These are phyloP conservation scores for Spodoptera exigua DNA, from an alignment of 2,888 invertebrate species.

Conservation along the genomic window DNA sequence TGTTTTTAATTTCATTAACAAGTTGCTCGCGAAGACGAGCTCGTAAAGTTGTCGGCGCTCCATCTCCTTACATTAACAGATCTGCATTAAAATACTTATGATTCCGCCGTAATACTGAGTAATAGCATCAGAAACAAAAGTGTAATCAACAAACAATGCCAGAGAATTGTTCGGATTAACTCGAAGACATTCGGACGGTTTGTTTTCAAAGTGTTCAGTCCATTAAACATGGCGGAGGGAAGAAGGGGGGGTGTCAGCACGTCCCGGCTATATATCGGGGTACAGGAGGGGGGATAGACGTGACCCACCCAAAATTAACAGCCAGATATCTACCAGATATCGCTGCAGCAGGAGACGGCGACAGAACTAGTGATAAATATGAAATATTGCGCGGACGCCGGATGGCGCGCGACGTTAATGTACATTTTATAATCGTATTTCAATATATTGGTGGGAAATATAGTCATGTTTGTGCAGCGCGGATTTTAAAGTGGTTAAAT, in stretches of 20 bases:
- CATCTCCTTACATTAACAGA: neutral
- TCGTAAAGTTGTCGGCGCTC: neutral
- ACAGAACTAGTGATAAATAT: constrained; percentile 32
- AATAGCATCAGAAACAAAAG: constrained; percentile 21
- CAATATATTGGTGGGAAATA: too few relatives aligned
- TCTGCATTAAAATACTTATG: constrained; percentile 14
- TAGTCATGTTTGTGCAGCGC: too few relatives aligned
- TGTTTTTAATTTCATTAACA: too few relatives aligned
- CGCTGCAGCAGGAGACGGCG: constrained; percentile 31
- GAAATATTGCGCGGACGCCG: constrained; percentile 28
- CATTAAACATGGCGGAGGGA: constrained; percentile 39
- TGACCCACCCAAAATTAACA: constrained; percentile 52
- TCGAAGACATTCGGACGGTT: constrained; percentile 34
- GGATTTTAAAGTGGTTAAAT: too few relatives aligned
- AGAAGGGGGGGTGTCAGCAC: constrained; percentile 37
- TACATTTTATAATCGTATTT: neutral
- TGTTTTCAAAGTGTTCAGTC: constrained; percentile 43
- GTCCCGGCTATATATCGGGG: constrained; percentile 48
- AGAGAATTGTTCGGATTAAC: constrained; percentile 37
- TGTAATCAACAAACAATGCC: constrained; percentile 27
- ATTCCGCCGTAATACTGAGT: neutral
- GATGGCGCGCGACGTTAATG: neutral
- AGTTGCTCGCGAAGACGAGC: too few relatives aligned
- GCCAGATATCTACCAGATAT: constrained; percentile 36
- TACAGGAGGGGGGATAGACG: constrained; percentile 30